Conservation (phyloP, 1,140 invertebrate genomes). For the Dinothrombium tinctorium region DNA sequence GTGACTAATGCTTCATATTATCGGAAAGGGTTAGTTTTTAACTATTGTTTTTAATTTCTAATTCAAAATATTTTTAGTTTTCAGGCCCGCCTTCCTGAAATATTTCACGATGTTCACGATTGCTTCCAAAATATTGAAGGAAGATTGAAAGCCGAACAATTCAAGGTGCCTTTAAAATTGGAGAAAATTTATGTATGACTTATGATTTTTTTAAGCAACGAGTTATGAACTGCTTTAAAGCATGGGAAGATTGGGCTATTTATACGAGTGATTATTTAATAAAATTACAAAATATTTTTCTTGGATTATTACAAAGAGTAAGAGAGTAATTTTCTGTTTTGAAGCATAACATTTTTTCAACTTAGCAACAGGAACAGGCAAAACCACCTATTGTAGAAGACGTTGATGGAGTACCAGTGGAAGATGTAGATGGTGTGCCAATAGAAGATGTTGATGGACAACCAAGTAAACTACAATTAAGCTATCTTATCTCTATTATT, state of each 20-base stretch:
- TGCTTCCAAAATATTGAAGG: slow-evolving; percentile 55
- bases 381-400: slow-evolving; percentile 10
- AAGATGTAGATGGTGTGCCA: slow-evolving; percentile 59
- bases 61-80: no score
- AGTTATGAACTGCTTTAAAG: slow-evolving; percentile 75
- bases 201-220: slow-evolving; percentile 36
- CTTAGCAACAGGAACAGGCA: neutral
- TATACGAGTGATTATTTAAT: slow-evolving; percentile 85
- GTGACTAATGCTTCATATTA: slow-evolving; percentile 92
- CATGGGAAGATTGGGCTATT: slow-evolving; percentile 94
- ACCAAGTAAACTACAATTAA: neutral
- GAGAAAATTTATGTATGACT: slow-evolving; percentile 4
- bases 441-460: slow-evolving; percentile 25
- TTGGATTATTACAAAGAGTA: slow-evolving; percentile 32
- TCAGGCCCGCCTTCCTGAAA: slow-evolving; percentile 55
- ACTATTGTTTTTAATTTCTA: neutral
- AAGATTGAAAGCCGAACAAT: slow-evolving; percentile 78
- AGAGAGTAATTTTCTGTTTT: slow-evolving; percentile 2
- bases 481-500: no score
- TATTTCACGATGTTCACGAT: slow-evolving; percentile 59
- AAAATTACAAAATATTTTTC: slow-evolving; percentile 68
- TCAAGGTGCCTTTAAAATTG: slow-evolving; percentile 35
- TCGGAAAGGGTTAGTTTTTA: slow-evolving; percentile 45
- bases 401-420: slow-evolving; percentile 23
- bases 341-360: neutral